phyloP scores from a whole-genome alignment of 1,140 invertebrate species.

The Branchinecta lindahli region DNA sequence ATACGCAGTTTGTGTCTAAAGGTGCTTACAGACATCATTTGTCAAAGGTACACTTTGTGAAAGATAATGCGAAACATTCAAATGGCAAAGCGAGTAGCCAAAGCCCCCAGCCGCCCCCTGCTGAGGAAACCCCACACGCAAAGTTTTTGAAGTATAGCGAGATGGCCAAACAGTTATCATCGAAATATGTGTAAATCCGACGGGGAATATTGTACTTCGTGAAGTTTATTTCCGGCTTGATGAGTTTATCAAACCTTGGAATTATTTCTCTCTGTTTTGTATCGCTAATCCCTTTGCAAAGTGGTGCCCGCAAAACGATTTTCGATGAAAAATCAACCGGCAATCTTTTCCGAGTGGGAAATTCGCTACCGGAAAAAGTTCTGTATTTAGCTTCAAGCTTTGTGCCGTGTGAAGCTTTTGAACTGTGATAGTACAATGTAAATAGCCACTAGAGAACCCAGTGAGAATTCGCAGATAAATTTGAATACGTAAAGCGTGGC shows the following conservation, averaged over 20 bases:
- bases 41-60: constrained; percentile 92
- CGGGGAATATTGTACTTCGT: no score
- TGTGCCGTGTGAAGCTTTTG: not conserved
- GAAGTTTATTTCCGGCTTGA: no score
- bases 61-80: constrained; percentile 55
- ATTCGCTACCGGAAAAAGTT: no score
- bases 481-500: not conserved
- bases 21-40: constrained; percentile 90
- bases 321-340: no score
- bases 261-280: no score
- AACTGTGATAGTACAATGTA: constrained; percentile 6
- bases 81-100: constrained; percentile 33
- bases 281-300: no score
- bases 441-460: not conserved
- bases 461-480: not conserved
- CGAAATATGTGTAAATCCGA: constrained; percentile 48
- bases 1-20: constrained; percentile 89
- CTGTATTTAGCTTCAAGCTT: not conserved
- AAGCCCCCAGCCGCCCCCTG: constrained; percentile 29
- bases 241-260: no score
- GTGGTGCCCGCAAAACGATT: no score
- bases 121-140: constrained; percentile 79
- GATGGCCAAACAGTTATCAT: constrained; percentile 85
- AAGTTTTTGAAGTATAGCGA: constrained; percentile 95
- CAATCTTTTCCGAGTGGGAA: no score